Base-by-base conservation (phyloP, 2,888 invertebrate genomes). In the Drosophila helvetica region DNA sequence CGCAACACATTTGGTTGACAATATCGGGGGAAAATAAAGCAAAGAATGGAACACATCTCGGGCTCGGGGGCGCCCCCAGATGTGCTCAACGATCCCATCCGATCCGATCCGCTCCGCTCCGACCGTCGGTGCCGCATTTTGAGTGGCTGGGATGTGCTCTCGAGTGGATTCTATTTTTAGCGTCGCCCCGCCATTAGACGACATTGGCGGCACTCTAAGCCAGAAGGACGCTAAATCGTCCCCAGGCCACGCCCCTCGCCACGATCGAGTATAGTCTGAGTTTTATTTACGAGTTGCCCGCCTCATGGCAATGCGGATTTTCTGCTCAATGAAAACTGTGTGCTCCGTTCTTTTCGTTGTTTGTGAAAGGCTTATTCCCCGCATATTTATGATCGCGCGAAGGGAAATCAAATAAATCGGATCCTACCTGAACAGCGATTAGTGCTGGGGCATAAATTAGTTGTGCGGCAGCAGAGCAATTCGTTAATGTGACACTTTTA, bases 1-100 rank as follows among this genome's bases (percentile, higher is more conserved):
- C 90, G 82, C 86, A 77, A 85, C 79, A 90, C 90, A 84, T 91
- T 90, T 91, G 84, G 80, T 81, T 78, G 89, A 88, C 86, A 87
- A 80, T 74, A 73, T 77, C 56, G 50, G 48, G 30, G 38, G 50
- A 58, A 27, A 42, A 46, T 19, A 33, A 54, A 47, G 25, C 42
- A 43, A 48, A 70, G 62, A 75, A 63, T 50, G 54, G 66, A 67
- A 51, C 51, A 33, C 3, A 33, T 25, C 8, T 42, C 27, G 17
- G 17, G 46, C 50, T 50, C 54, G 68, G 55, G 69, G 52, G 38
- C 38, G 38, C 19, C 63, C 64, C 58, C 68, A 75, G 71, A 68
- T 75, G 75, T 76, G 56, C 59, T 66, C 62, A 18, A 38, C 59
- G 42, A 46, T 62, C 54, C 38, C 48, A 25, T 25, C 27, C 59